phyloP scores from a whole-genome alignment of 1,140 invertebrate genomes.

The Macrostomum lignano region DNA sequence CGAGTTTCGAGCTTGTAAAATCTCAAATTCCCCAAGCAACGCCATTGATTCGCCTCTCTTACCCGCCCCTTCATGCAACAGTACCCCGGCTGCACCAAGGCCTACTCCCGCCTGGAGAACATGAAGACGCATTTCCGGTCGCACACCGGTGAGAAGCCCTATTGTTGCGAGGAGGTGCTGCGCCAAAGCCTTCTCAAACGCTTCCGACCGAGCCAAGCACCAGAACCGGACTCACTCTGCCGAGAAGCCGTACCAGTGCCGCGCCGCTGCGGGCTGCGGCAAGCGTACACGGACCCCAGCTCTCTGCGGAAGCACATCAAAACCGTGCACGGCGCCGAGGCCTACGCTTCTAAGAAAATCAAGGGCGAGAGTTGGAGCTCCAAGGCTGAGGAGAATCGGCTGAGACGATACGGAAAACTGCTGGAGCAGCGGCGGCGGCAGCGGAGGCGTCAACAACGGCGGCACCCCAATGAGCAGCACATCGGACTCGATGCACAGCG shows the following conservation, averaged over 20 bases:
- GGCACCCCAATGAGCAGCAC: no score
- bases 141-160: slow-evolving; percentile 78
- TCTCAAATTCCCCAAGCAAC: no score
- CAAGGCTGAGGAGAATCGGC: no score
- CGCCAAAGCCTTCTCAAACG: slow-evolving; percentile 83
- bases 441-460: no score
- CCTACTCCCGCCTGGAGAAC: slow-evolving; percentile 82
- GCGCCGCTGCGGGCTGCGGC: slow-evolving; percentile 75
- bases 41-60: no score
- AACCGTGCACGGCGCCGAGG: slow-evolving; percentile 85
- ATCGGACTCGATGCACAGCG: no score
- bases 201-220: slow-evolving; percentile 60
- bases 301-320: slow-evolving; percentile 84
- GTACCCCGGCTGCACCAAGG: slow-evolving; percentile 88
- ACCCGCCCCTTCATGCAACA: no score
- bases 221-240: slow-evolving; percentile 71
- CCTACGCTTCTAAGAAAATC: slow-evolving; percentile 90
- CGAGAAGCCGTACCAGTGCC: slow-evolving; percentile 92
- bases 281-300: slow-evolving; percentile 86
- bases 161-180: slow-evolving; percentile 86
- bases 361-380: slow-evolving; percentile 40
- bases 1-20: no score
- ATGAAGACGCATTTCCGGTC: slow-evolving; percentile 82
- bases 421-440: no score
- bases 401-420: no score